Evolutionary conservation across 35 echinoderm and acorn worm genomes (phyloP), one percentile per base, ranked within the genome.

Genomic region (Acanthaster planci): DNA sequence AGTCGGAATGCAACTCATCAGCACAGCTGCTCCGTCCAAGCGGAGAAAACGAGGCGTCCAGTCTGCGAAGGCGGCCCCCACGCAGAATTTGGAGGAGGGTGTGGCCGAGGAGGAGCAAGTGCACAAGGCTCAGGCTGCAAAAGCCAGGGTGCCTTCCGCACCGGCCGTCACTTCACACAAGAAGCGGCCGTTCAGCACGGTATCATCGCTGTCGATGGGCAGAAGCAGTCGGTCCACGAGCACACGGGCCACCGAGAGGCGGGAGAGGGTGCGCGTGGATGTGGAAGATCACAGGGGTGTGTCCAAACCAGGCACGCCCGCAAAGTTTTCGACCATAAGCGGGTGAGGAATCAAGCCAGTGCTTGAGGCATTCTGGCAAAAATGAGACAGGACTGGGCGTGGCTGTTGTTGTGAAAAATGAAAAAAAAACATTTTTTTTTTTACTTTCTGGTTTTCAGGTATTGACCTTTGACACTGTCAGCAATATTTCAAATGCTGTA

Each of bases 51-150:
- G 86, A 1, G 51, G 76, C 8, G 88, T 89, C 57, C 78, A 87
- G 80, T 97, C 95, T 17, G 95, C 95, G 39, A 97, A 97, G 79
- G 89, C 95, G 21, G 79, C 77, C 29, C 82, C 55, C 55, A 93
- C 67, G 34, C 47, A 54, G 30, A 83, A 55, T 12, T 53, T 40
- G 1, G 36, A 17, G 17, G 60, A 86, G 32, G 39, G 38, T 27
- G 77, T 7, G 6, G 9, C 21, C 0, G 42, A 54, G 27, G 39
- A 4, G 26, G 42, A 77, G 2, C 34, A 19, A 2, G 21, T 37
- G 22, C 17, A 27, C 38, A 44, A 38, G 38, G n/a, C 5, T 2
- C 38, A 15, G 38, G n/a, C 22, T 15, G 30, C 47, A 0, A 72
- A 72, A 23, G 64, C 64, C 51, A 81, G 76, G 55, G 86, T 56